Evolutionary conservation across 2,113 vertebrate genomes (phyloP).

Genomic region (Recurvirostra avosetta): DNA sequence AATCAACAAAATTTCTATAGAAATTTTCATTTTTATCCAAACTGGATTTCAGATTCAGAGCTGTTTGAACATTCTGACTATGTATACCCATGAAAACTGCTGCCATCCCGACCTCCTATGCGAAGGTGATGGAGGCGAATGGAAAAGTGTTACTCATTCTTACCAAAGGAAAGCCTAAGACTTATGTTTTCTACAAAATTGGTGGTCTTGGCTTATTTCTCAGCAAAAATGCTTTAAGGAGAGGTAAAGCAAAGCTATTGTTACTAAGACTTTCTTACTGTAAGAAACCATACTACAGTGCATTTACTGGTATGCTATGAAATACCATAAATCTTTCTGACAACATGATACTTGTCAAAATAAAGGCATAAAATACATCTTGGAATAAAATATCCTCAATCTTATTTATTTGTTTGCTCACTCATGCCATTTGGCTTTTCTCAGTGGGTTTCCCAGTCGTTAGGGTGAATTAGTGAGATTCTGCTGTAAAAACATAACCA

Average conservation of each 20-base stretch:
- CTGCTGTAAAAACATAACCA: conserved; percentile 31
- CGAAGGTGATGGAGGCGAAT: neutral
- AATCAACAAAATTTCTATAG: neutral
- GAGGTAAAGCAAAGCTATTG: conserved; percentile 16
- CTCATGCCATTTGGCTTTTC: conserved; percentile 47
- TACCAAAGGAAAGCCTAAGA: neutral
- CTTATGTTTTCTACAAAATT: neutral
- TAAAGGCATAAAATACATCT: conserved; percentile 56
- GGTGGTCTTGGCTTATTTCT: neutral
- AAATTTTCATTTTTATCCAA: neutral
- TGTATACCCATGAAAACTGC: neutral
- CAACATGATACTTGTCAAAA: conserved; percentile 63
- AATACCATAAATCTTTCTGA: conserved; percentile 67
- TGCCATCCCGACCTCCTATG: neutral
- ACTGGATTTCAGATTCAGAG: neutral
- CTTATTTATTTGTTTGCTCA: conserved; percentile 58
- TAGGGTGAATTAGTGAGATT: conserved; percentile 55
- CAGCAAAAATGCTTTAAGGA: neutral
- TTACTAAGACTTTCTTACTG: conserved; percentile 29
- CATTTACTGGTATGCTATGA: conserved; percentile 40
- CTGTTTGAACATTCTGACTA: neutral
- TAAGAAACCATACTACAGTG: conserved; percentile 8
- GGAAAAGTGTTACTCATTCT: neutral
- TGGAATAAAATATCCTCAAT: conserved; percentile 45
- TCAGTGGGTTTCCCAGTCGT: conserved; percentile 45